phyloP scores from a whole-genome alignment of 1,140 invertebrate species.

The Sinella curviseta region DNA sequence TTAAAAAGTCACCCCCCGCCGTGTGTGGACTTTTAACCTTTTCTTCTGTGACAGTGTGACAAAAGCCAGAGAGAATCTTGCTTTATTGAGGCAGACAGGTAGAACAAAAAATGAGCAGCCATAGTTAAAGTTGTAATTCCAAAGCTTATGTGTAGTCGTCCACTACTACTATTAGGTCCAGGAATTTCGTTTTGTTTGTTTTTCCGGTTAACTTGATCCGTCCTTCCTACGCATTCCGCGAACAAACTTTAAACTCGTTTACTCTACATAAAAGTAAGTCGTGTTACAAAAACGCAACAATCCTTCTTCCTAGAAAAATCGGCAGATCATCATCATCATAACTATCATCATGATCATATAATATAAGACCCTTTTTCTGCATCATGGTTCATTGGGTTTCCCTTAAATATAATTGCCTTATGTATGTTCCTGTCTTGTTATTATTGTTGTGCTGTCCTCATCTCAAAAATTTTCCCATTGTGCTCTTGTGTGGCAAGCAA shows the following conservation, averaged over 20 bases:
- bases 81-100: conserved; percentile 23
- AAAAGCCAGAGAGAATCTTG: not conserved
- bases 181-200: not conserved
- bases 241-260: not conserved
- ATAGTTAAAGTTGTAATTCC: too few species aligned
- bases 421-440: not conserved
- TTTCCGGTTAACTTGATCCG: conserved; percentile 5
- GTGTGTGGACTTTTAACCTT: conserved; percentile 20
- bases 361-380: not conserved
- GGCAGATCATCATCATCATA: not conserved
- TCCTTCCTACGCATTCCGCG: not conserved
- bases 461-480: not conserved
- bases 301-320: conserved; percentile 11
- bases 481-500: not conserved
- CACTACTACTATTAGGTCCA: not conserved
- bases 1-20: conserved; percentile 6
- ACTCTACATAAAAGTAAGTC: not conserved
- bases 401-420: conserved; percentile 4
- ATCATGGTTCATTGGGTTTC: not conserved
- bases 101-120: conserved; percentile 4
- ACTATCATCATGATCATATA: not conserved
- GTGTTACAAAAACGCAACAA: not conserved
- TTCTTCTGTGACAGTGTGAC: conserved; percentile 15
- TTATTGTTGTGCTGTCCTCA: not conserved
- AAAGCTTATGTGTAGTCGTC: not conserved